Percentiles rank a stretch among this genome's conserved stretches.
Conservation (phyloP, 2,113 vertebrate genomes). For the Daubentonia madagascariensis region DNA sequence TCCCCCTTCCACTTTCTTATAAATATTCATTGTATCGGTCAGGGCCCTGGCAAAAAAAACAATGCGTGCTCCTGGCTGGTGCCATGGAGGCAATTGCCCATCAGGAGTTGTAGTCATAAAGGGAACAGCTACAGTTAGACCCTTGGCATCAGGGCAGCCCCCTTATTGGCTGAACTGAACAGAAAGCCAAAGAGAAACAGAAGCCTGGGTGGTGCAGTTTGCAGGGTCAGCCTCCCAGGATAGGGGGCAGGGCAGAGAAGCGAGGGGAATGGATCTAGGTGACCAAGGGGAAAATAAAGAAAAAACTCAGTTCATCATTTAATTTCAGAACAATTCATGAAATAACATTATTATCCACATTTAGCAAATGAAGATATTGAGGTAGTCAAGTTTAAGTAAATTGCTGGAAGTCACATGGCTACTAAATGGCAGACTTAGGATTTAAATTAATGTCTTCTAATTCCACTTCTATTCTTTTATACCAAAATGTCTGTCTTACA, state of each 20-base stretch:
- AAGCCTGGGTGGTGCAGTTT: neutral
- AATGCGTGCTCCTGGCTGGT: neutral
- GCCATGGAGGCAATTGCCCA: neutral
- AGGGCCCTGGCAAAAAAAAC: neutral
- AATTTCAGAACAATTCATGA: neutral
- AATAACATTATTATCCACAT: neutral
- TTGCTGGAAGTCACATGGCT: neutral
- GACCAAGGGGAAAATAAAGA: neutral
- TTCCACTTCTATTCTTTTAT: neutral
- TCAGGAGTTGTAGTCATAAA: neutral
- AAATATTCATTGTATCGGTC: neutral
- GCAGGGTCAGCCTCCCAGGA: neutral
- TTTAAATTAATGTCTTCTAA: neutral
- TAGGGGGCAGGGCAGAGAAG: neutral
- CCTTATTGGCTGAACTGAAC: neutral
- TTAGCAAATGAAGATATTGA: neutral
- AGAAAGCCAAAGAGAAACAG: neutral
- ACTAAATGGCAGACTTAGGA: neutral
- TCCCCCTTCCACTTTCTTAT: neutral
- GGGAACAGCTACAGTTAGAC: neutral
- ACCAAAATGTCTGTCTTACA: neutral
- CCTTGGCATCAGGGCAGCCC: neutral
- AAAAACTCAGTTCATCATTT: neutral
- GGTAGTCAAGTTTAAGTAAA: neutral
- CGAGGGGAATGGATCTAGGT: neutral